Percentiles rank a stretch among this genome's conserved stretches.
Evolutionary conservation across 2,113 vertebrate species (phyloP).

Genomic region (Macrotus californicus): DNA sequence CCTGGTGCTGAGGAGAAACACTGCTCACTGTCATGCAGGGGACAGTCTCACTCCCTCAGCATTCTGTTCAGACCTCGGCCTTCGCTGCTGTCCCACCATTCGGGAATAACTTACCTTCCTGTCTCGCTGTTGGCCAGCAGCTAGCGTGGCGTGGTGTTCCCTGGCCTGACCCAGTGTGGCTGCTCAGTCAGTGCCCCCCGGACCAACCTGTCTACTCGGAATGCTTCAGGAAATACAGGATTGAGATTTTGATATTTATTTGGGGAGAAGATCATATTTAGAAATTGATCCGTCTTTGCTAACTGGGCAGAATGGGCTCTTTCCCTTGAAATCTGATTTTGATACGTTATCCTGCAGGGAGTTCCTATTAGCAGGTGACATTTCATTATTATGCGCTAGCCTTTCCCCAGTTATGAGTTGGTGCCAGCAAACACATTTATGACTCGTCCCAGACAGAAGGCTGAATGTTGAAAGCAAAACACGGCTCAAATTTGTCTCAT

Average conservation of each 20-base stretch:
- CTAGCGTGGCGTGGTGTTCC: neutral
- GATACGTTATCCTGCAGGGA: neutral
- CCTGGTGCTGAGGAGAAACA: neutral
- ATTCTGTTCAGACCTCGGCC: neutral
- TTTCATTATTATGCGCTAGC: neutral
- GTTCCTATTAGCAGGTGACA: constrained; percentile 28
- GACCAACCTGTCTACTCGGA: constrained; percentile 1
- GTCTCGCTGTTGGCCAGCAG: neutral
- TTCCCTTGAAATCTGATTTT: constrained; percentile 36
- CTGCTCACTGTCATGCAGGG: fast-evolving
- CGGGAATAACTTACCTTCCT: neutral
- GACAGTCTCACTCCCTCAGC: neutral
- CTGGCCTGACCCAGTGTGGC: neutral
- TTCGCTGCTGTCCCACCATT: fast-evolving
- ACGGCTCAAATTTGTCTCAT: neutral
- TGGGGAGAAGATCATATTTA: constrained; percentile 28
- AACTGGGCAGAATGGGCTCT: constrained; percentile 38
- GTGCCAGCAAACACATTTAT: neutral
- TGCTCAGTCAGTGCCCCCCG: neutral
- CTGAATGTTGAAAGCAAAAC: neutral
- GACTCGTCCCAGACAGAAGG: constrained; percentile 20
- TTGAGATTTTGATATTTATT: constrained; percentile 45
- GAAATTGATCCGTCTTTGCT: constrained; percentile 55
- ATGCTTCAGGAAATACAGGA: neutral
- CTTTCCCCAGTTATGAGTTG: neutral